phyloP scores from a whole-genome alignment of 2,797 vertebrate species.

The Semotilus atromaculatus region DNA sequence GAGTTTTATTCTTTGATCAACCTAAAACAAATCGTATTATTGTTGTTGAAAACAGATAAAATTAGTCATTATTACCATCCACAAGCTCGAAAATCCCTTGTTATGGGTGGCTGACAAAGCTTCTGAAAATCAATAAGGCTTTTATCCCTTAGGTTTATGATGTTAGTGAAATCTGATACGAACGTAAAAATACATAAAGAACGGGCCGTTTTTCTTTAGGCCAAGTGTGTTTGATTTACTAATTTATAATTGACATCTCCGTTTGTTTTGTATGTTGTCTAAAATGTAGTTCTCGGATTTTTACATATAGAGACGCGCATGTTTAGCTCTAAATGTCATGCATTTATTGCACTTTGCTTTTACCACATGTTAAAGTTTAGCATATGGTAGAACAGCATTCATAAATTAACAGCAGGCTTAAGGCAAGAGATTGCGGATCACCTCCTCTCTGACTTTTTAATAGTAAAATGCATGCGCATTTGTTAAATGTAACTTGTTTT shows the following conservation, averaged over 20 bases:
- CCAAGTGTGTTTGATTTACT: not conserved
- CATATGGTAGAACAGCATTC: not conserved
- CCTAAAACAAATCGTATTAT: not conserved
- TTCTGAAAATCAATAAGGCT: conserved; percentile 13
- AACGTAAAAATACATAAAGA: conserved; percentile 5
- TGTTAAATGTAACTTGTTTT: not conserved
- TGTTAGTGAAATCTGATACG: not conserved
- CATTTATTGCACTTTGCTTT: not conserved
- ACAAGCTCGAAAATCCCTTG: not conserved
- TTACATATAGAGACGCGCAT: not conserved
- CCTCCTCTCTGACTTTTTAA: not conserved
- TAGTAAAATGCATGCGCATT: conserved; percentile 7
- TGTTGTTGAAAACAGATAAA: not conserved
- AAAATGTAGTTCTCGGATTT: not conserved
- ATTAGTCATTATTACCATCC: not conserved
- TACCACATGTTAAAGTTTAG: not conserved
- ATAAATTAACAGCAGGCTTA: not conserved
- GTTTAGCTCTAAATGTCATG: not conserved
- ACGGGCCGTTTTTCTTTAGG: not conserved
- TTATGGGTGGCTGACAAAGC: not conserved
- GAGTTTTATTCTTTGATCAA: not conserved
- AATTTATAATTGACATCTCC: not conserved
- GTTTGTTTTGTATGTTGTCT: not conserved
- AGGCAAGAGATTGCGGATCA: not conserved
- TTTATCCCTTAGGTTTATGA: conserved; percentile 4